phyloP scores from a whole-genome alignment of 2,797 vertebrate genomes.

The Melanotaenia pygmaea region DNA sequence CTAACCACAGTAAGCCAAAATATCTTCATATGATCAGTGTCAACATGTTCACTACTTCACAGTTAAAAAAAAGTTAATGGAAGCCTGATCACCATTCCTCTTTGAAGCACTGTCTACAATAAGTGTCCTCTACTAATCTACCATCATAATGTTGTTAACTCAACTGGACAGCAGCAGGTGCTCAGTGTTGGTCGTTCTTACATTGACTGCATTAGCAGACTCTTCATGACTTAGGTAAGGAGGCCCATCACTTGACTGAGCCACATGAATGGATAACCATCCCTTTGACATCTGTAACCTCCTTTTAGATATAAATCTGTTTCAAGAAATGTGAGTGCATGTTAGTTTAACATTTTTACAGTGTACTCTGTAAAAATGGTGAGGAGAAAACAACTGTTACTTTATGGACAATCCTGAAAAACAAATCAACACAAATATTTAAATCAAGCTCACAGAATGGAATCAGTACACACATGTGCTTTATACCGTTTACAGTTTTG shows the following conservation, averaged over 20 bases:
- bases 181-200: no score
- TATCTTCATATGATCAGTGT: background rate
- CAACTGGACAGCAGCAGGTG: no score
- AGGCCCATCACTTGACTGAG: conserved; percentile 38
- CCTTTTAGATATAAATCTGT: conserved; percentile 27
- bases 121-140: background rate
- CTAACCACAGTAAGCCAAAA: background rate
- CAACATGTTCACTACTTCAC: background rate
- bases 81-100: background rate
- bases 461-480: background rate
- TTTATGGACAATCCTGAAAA: background rate
- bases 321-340: background rate
- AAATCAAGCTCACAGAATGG: background rate
- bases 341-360: background rate
- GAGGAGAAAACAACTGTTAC: background rate
- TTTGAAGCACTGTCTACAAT: background rate
- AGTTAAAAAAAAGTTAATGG: background rate
- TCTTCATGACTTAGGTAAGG: conserved; percentile 20
- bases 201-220: conserved; percentile 10
- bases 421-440: background rate
- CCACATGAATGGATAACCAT: conserved; percentile 22
- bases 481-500: conserved; percentile 1
- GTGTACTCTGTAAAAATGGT: background rate
- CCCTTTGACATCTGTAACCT: conserved; percentile 23
- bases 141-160: background rate